Percentiles rank a stretch among this genome's conserved stretches.
Evolutionary conservation across 2,888 invertebrate genomes (phyloP).

Genomic region (Amaurobius ferox): DNA sequence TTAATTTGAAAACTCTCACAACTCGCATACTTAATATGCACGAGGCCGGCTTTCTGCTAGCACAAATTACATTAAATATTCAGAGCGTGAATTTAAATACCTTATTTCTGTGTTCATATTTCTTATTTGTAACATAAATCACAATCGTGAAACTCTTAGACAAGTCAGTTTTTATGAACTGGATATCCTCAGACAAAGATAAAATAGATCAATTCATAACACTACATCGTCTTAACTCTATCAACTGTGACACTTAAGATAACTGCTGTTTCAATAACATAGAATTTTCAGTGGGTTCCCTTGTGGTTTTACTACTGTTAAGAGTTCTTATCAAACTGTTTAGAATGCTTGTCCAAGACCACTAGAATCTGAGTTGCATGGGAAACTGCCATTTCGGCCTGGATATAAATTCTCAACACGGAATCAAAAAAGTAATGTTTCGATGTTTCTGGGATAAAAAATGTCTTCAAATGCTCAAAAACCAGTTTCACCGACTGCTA

Average conservation of each 20-base stretch:
- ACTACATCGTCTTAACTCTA: constrained; percentile 13
- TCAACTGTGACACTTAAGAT: constrained; percentile 24
- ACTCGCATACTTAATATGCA: no score
- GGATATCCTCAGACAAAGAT: not conserved
- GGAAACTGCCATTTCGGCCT: constrained; percentile 40
- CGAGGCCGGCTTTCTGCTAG: no score
- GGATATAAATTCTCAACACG: constrained; percentile 58
- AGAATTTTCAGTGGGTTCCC: constrained; percentile 24
- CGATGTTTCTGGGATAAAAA: constrained; percentile 55
- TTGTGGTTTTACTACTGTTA: not conserved
- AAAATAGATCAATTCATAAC: constrained; percentile 26
- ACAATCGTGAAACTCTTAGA: no score
- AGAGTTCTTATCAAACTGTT: constrained; percentile 37
- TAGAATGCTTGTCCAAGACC: constrained; percentile 37
- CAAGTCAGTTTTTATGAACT: not conserved
- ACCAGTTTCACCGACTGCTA: constrained; percentile 37
- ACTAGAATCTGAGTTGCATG: constrained; percentile 27
- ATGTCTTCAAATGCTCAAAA: constrained; percentile 29
- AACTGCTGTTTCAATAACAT: constrained; percentile 28
- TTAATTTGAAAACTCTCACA: no score
- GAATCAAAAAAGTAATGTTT: constrained; percentile 21
- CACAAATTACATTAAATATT: no score
- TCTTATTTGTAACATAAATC: no score
- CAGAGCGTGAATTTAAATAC: no score
- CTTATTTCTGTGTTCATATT: no score